Evolutionary conservation across 2,888 invertebrate genomes (phyloP).

Genomic region (Drosophila lacicola): DNA sequence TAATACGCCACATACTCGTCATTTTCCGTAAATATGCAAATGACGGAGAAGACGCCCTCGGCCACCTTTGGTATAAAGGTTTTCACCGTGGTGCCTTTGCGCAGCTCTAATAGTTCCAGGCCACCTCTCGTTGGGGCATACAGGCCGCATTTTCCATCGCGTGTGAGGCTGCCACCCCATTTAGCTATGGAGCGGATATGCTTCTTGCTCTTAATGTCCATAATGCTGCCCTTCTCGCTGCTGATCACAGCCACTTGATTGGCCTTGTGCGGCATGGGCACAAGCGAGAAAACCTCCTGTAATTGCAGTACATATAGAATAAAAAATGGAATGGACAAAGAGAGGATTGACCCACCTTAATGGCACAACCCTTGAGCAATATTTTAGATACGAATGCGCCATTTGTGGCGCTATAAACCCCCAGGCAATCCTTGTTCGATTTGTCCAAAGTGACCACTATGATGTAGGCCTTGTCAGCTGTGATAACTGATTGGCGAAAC

Average conservation of each 20-base stretch:
- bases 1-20: conserved; percentile 98
- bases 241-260: conserved; percentile 95
- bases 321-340: neutral
- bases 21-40: conserved; percentile 96
- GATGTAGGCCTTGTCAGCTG: conserved; percentile 92
- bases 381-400: conserved; percentile 88
- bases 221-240: conserved; percentile 94
- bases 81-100: conserved; percentile 94
- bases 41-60: conserved; percentile 98
- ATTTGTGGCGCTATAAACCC: conserved; percentile 92
- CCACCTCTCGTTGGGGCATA: conserved; percentile 97
- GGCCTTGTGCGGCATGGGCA: conserved; percentile 93
- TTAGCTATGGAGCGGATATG: conserved; percentile 94
- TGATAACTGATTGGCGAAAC: conserved; percentile 92
- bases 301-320: neutral
- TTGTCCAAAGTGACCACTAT: conserved; percentile 93
- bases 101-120: conserved; percentile 95
- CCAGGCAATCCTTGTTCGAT: conserved; percentile 91
- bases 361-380: conserved; percentile 86
- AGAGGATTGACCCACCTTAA: conserved; percentile 85
- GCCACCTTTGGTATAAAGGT: conserved; percentile 97
- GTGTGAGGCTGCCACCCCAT: conserved; percentile 96
- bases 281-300: conserved; percentile 89
- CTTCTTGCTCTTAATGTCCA: conserved; percentile 95
- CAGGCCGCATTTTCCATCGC: conserved; percentile 95